Base-by-base conservation (phyloP, 2,113 vertebrate genomes). In the Circaetus cinerascens region DNA sequence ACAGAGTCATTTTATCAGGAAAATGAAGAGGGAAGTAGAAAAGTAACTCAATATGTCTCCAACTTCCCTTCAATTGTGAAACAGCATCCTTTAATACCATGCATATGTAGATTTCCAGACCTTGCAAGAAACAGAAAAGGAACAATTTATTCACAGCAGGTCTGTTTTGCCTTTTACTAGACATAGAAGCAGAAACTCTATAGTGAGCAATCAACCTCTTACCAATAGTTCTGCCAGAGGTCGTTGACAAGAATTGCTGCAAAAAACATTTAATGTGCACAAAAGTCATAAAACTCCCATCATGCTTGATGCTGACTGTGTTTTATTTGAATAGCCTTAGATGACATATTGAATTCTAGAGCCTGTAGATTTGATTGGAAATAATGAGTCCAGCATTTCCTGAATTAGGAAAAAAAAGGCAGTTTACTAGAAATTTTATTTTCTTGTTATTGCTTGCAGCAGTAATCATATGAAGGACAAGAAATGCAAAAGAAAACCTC, bases 311-410 rank as follows among this genome's bases (percentile, higher is more conserved):
- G 86, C 32, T 96, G 69, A 74, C 25, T 29, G 1, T 45, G 46
- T 93, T 92, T 94, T 63, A 97, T 90, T 67, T 92, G 59, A 93
- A 90, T 81, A 97, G 87, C 25, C 57, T 73, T 94, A 85, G 92
- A 86, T 59, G 38, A 76, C 38, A 85, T 80, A 95, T 56, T 93
- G 53, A 97, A 83, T 94, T 97, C 84, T 82, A 86, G 25, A 95
- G 43, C 16, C 51, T 41, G 11, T 38, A 88, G 57, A 53, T 86
- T 67, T 95, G 71, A 88, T 79, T 91, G 22, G 18, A 68, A 81
- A 81, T 91, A 89, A 90, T 76, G 32, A 71, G 16, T 36, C 55
- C 84, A 71, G 48, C 11, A 76, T 32, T 84, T 78, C 11, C 36
- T 53, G 76, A 36, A 89, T 69, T 91, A 93, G 56, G 20, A 86